Base-by-base conservation (phyloP, 2,113 vertebrate genomes). In the Sciurus niger region DNA sequence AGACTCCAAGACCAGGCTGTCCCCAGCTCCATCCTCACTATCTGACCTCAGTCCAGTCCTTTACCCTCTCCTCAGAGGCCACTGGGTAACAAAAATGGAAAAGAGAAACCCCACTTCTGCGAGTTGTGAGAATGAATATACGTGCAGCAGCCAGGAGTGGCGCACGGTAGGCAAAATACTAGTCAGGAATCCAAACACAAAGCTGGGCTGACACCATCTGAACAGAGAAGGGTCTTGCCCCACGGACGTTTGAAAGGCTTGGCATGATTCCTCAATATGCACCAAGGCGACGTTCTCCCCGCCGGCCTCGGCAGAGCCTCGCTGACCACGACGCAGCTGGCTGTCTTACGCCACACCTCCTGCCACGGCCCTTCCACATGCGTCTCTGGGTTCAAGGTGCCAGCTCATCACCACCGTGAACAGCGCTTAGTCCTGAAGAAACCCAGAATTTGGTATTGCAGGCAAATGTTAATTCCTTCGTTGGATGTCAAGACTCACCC, bases 381-480 rank as follows among this genome's bases (percentile, higher is more conserved):
- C 37, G 60, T 93, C 83, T 53, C 89, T 43, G 32, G 48, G 72
- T 32, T 89, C 37, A 7, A 22, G 25, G 37, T 18, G 37, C 85
- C 30, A 91, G 67, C 20, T 92, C 83, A 90, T 63, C 67, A 65
- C 43, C 10, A 6, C 68, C 43, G 48, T 6, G 34, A 22, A 89
- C 4, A 70, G 30, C 12, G 43, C 72, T 32, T 6, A 58, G 48
- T 72, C 46, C 58, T 30, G 3, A 84, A 22, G 76, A 84, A 89
- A 93, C 80, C 28, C 55, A 78, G 68, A 94, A 89, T 30, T 84
- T 37, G 67, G 79, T 32, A 93, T 55, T 51, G 65, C 14, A 84
- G 40, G 58, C 91, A 95, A 94, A 88, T 32, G 16, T 48, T 76
- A 89, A 85, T 74, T 63, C 83, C 11, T 67, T 82, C 74, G 63